Conservation (phyloP, 2,113 vertebrate species). For the Osmerus eperlanus region DNA sequence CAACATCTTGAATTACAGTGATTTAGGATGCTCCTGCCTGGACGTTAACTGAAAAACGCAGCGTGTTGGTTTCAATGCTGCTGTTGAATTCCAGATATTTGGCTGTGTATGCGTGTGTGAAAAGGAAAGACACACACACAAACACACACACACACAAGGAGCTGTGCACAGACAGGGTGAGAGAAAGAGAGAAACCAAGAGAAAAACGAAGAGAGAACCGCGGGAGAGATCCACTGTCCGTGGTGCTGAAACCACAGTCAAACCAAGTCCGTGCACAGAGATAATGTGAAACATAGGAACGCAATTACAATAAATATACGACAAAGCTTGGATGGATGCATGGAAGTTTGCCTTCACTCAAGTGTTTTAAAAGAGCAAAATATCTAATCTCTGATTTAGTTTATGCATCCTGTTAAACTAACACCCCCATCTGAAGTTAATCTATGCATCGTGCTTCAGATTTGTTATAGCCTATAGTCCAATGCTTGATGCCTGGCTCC, state of each 20-base stretch:
- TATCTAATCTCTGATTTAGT: no score
- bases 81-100: background rate
- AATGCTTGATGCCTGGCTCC: no score
- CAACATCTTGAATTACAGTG: no score
- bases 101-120: background rate
- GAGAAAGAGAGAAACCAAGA: background rate
- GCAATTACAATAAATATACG: background rate
- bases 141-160: background rate
- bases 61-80: background rate
- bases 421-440: no score
- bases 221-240: slow-evolving; percentile 46
- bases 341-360: no score
- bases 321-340: no score
- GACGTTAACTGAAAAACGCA: slow-evolving; percentile 13
- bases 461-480: no score
- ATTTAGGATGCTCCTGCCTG: background rate
- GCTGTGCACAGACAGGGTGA: background rate
- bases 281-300: background rate
- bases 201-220: slow-evolving; percentile 1
- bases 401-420: no score
- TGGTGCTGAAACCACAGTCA: slow-evolving; percentile 53
- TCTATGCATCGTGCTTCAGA: no score
- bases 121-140: background rate
- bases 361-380: no score
- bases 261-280: no score